A percentile compares a stretch with the other conserved stretches of the same genome.
Evolutionary conservation across 2,797 vertebrate genomes (phyloP).

Genomic region (Falco novaeseelandiae): DNA sequence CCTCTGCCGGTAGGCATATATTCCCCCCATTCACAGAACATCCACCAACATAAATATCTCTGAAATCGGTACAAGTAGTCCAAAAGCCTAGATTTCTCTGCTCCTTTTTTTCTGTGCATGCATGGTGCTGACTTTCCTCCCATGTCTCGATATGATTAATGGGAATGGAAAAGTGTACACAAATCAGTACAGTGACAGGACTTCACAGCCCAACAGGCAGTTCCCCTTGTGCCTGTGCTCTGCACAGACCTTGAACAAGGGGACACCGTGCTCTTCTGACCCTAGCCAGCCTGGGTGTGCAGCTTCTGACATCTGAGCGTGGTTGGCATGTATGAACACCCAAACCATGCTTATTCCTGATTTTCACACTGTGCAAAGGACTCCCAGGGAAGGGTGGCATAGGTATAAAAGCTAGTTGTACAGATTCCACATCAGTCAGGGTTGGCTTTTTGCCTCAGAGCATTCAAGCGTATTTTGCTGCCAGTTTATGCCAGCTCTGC

Average conservation of each 20-base stretch:
- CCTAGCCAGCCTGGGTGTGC: background rate
- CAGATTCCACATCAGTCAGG: background rate
- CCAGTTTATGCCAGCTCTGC: background rate
- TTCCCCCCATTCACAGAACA: background rate
- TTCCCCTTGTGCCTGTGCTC: fast-evolving
- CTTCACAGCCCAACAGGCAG: background rate
- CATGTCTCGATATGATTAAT: background rate
- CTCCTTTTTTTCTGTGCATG: background rate
- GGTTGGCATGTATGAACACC: background rate
- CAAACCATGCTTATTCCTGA: background rate
- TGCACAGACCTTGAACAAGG: background rate
- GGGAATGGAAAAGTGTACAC: background rate
- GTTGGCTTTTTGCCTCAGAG: background rate
- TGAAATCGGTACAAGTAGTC: background rate
- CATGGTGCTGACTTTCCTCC: background rate
- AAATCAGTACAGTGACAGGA: background rate
- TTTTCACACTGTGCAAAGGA: background rate
- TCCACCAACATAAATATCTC: background rate
- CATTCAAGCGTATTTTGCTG: background rate
- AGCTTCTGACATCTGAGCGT: background rate
- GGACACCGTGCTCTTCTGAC: fast-evolving
- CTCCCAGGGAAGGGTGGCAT: background rate
- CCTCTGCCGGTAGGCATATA: background rate
- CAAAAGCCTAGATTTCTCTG: background rate
- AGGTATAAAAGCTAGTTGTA: background rate